Evolutionary conservation across 2,797 vertebrate genomes (phyloP).

Genomic region (Syndactyla subalaris): DNA sequence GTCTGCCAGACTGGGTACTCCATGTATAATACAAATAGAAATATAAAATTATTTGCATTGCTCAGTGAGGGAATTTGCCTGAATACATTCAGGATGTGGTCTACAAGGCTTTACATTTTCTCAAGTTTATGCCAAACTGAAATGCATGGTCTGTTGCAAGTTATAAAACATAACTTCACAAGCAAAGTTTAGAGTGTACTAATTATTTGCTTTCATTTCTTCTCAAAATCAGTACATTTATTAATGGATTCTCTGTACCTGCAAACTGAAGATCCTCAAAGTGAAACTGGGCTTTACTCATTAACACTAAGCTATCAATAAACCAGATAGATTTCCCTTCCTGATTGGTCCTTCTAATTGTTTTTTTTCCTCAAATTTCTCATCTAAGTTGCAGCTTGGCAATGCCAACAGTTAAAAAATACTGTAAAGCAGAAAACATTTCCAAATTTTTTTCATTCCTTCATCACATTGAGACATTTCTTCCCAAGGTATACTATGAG

Average conservation of each 20-base stretch:
- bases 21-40: background rate
- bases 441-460: background rate
- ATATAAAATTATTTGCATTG: background rate
- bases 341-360: background rate
- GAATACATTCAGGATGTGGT: background rate
- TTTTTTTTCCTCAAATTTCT: background rate
- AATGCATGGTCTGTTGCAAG: background rate
- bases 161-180: background rate
- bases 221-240: background rate
- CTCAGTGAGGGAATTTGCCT: background rate
- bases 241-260: background rate
- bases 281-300: background rate
- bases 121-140: background rate
- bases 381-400: background rate
- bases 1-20: background rate
- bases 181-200: background rate
- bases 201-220: background rate
- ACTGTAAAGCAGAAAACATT: constrained; percentile 9
- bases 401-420: constrained; percentile 18
- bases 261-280: background rate
- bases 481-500: constrained; percentile 14
- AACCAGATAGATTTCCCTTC: background rate
- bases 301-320: background rate
- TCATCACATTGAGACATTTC: background rate
- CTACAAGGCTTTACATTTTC: background rate